These are phyloP conservation scores for Ciconia nigra DNA, from an alignment of 2,797 vertebrate species.

Conservation along the genomic window DNA sequence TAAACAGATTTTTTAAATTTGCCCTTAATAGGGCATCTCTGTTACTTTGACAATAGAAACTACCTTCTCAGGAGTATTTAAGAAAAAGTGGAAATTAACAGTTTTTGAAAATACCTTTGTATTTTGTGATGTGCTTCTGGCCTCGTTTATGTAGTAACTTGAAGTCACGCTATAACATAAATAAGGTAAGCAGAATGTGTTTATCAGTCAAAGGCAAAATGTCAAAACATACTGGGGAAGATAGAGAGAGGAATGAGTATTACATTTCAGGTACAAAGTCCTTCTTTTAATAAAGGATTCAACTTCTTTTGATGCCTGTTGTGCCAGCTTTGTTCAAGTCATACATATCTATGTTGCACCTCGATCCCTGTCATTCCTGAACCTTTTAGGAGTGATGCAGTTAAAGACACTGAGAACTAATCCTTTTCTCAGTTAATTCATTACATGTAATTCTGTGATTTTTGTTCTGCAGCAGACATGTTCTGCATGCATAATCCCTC, in stretches of 20 bases:
- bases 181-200: background rate
- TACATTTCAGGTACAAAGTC: background rate
- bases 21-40: background rate
- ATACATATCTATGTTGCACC: background rate
- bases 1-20: background rate
- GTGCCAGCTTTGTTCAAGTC: background rate
- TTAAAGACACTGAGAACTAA: background rate
- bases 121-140: background rate
- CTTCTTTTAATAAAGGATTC: background rate
- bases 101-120: slow-evolving; percentile 2
- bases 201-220: background rate
- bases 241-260: background rate
- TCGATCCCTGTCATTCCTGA: background rate
- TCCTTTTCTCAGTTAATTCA: background rate
- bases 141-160: background rate
- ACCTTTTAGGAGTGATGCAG: background rate
- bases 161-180: background rate
- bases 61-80: slow-evolving; percentile 25
- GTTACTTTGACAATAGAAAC: background rate
- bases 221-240: background rate
- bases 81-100: background rate
- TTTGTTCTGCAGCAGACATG: background rate
- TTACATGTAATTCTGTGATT: background rate
- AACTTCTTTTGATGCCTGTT: background rate
- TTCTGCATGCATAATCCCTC: background rate